These are phyloP conservation scores for Pluvialis apricaria DNA, from an alignment of 2,113 vertebrate genomes.

Conservation along the genomic window DNA sequence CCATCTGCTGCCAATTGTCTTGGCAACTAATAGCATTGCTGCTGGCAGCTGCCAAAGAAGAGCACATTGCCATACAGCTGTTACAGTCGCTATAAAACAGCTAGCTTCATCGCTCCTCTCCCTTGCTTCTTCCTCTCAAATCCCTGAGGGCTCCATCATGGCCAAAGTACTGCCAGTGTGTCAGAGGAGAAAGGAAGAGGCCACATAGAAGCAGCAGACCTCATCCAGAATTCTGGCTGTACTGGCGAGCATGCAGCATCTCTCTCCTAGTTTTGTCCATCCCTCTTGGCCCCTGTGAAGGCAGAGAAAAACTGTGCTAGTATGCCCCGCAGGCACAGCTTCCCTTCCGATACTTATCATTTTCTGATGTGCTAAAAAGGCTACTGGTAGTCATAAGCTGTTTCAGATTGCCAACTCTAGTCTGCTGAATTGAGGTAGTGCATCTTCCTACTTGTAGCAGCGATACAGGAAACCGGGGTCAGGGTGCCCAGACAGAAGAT, in stretches of 20 bases:
- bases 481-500: neutral
- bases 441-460: neutral
- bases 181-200: neutral
- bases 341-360: neutral
- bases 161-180: neutral
- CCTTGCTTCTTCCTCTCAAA: neutral
- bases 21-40: slow-evolving; percentile 41
- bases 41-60: slow-evolving; percentile 14
- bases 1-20: slow-evolving; percentile 62
- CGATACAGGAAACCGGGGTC: neutral
- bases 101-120: neutral
- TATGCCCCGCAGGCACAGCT: neutral
- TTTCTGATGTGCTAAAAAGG: neutral
- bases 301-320: neutral
- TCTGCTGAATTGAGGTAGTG: neutral
- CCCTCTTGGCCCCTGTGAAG: neutral
- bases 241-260: neutral
- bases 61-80: slow-evolving; percentile 50
- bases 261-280: neutral
- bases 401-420: neutral
- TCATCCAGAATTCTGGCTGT: neutral
- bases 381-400: neutral
- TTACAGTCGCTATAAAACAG: neutral
- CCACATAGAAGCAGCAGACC: neutral
- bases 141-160: neutral